These are phyloP conservation scores for Adrianichthys oophorus DNA, from an alignment of 2,797 vertebrate species.

Conservation along the genomic window DNA sequence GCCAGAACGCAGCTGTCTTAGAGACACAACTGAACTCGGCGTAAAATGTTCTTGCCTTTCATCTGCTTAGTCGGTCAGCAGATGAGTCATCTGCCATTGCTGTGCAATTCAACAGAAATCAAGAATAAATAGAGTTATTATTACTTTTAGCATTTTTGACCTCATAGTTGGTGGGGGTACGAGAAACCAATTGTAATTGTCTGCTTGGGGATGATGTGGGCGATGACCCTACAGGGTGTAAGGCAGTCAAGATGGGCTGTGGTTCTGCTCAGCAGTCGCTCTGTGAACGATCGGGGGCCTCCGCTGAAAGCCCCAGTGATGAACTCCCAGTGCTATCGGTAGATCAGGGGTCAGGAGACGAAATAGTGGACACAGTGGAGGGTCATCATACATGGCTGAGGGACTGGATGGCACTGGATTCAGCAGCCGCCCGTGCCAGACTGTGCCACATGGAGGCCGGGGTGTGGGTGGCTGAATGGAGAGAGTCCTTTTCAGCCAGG, in stretches of 20 bases:
- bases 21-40: conserved; percentile 39
- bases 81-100: conserved; percentile 95
- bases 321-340: conserved; percentile 81
- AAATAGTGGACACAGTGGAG: conserved; percentile 33
- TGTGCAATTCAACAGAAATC: conserved; percentile 97
- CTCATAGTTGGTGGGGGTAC: conserved; percentile 57
- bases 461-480: conserved; percentile 86
- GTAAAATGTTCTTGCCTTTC: conserved; percentile 54
- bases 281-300: conserved; percentile 82
- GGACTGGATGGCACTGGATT: conserved; percentile 95
- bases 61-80: conserved; percentile 22
- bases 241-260: conserved; percentile 76
- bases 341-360: conserved; percentile 55
- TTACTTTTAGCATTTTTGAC: conserved; percentile 77
- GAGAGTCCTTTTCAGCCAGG: conserved; percentile 94
- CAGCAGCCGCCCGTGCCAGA: conserved; percentile 90
- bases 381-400: conserved; percentile 96
- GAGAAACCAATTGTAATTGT: conserved; percentile 80
- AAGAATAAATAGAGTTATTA: conserved; percentile 95
- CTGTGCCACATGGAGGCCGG: conserved; percentile 96
- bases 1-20: conserved; percentile 47
- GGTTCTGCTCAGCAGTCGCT: conserved; percentile 94
- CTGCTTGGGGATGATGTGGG: conserved; percentile 50
- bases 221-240: conserved; percentile 85
- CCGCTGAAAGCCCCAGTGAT: conserved; percentile 75